A percentile compares a stretch with the other conserved stretches of the same genome.
These are phyloP conservation scores for Zapus hudsonius DNA, from an alignment of 2,113 vertebrate genomes.

Conservation along the genomic window DNA sequence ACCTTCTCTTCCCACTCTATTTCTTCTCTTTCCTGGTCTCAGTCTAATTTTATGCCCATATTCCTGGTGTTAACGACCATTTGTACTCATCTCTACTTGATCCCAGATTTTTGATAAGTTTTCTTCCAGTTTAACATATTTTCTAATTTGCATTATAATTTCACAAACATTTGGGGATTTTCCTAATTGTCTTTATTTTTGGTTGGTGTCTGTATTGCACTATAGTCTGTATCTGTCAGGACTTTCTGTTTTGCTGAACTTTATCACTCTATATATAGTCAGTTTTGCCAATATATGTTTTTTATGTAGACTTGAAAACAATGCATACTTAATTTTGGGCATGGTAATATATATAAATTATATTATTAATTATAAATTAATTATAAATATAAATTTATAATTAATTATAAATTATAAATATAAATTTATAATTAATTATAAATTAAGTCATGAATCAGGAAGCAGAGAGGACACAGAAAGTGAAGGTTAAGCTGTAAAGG, in stretches of 20 bases:
- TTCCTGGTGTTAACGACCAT: too few relatives aligned
- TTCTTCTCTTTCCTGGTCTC: too few relatives aligned
- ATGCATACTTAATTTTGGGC: neutral
- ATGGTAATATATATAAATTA: neutral
- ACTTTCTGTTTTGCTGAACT: neutral
- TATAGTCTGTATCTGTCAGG: neutral
- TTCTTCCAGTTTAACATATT: neutral
- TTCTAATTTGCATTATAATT: too few relatives aligned
- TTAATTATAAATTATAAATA: too few relatives aligned
- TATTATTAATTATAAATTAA: too few relatives aligned
- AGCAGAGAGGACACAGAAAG: neutral
- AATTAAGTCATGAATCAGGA: neutral
- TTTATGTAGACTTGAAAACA: neutral
- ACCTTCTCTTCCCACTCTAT: too few relatives aligned
- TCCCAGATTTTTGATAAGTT: neutral
- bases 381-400: too few relatives aligned
- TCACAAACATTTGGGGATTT: neutral
- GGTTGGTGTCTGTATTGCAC: neutral
- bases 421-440: too few relatives aligned
- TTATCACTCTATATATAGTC: neutral
- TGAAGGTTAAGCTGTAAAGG: neutral
- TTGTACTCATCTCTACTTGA: too few relatives aligned
- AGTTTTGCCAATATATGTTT: neutral
- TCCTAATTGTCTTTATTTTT: neutral
- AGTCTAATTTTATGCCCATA: too few relatives aligned